Evolutionary conservation across 2,888 invertebrate genomes (phyloP).

Genomic region (Euproctis similis): DNA sequence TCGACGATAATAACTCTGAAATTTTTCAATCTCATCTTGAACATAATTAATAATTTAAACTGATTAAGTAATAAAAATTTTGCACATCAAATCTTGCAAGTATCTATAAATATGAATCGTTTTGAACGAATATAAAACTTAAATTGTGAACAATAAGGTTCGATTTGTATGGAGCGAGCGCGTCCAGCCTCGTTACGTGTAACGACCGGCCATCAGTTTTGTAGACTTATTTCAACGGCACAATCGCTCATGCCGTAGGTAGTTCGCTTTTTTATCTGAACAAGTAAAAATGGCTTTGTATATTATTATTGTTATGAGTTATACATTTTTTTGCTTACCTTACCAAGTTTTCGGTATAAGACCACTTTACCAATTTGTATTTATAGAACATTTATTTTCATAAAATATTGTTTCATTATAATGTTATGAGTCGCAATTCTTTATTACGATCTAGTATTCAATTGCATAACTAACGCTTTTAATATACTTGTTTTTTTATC

Average conservation of each 20-base stretch:
- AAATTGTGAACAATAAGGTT: conserved; percentile 13
- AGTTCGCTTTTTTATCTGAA: conserved; percentile 24
- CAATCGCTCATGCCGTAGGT: conserved; percentile 37
- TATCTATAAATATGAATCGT: conserved; percentile 21
- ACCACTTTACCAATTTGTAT: too few species aligned
- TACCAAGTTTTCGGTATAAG: too few species aligned
- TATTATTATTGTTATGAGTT: too few species aligned
- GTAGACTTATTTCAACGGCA: conserved; percentile 42
- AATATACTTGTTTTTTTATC: too few species aligned
- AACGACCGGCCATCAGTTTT: conserved; percentile 41
- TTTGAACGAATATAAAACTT: conserved; percentile 15
- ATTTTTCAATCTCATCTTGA: too few species aligned
- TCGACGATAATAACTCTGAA: too few species aligned
- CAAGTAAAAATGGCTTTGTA: neutral
- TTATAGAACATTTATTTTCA: too few species aligned
- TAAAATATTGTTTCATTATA: too few species aligned
- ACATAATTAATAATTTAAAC: conserved; percentile 23
- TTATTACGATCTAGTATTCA: too few species aligned
- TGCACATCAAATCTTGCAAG: conserved; percentile 18
- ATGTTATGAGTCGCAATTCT: too few species aligned
- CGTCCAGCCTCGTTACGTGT: conserved; percentile 38
- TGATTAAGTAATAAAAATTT: conserved; percentile 23
- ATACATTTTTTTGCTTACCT: too few species aligned
- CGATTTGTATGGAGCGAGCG: conserved; percentile 14
- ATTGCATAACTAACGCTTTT: too few species aligned